These are phyloP conservation scores for Platycnemis pennipes DNA, from an alignment of 2,888 invertebrate genomes.

Conservation along the genomic window DNA sequence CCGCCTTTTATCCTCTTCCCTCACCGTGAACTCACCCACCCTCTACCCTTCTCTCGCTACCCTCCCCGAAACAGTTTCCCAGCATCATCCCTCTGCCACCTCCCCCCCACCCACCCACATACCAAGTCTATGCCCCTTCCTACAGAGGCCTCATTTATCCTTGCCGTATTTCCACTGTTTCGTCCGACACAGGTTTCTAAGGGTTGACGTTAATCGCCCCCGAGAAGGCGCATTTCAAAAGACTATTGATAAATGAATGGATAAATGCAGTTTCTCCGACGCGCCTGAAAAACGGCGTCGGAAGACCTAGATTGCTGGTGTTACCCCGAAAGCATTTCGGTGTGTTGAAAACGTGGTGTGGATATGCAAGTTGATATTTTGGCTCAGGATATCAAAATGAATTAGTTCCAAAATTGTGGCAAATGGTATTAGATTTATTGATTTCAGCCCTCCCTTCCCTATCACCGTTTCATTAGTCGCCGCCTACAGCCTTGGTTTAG, in stretches of 20 bases:
- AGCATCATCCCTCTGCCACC: background rate
- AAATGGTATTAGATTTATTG: background rate
- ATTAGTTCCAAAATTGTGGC: background rate
- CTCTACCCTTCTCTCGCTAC: background rate
- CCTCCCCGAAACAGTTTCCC: background rate
- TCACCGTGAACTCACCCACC: background rate
- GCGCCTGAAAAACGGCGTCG: background rate
- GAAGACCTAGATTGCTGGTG: background rate
- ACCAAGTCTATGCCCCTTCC: background rate
- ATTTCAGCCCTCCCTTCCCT: background rate
- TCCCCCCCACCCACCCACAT: background rate
- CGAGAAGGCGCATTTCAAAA: background rate
- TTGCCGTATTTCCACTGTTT: slow-evolving; percentile 19
- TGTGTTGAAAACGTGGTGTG: background rate
- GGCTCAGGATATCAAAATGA: background rate
- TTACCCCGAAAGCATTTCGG: background rate
- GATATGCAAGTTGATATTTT: background rate
- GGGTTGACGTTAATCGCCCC: slow-evolving; percentile 46
- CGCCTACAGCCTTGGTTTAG: too few relatives aligned
- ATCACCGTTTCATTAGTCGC: background rate
- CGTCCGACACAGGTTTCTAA: slow-evolving; percentile 21
- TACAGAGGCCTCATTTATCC: slow-evolving; percentile 41
- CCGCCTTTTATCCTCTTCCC: background rate
- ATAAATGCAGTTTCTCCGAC: background rate
- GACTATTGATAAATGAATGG: slow-evolving; percentile 23